Conservation (phyloP, 1,140 invertebrate species). For the Zaprionus gabonicus region DNA sequence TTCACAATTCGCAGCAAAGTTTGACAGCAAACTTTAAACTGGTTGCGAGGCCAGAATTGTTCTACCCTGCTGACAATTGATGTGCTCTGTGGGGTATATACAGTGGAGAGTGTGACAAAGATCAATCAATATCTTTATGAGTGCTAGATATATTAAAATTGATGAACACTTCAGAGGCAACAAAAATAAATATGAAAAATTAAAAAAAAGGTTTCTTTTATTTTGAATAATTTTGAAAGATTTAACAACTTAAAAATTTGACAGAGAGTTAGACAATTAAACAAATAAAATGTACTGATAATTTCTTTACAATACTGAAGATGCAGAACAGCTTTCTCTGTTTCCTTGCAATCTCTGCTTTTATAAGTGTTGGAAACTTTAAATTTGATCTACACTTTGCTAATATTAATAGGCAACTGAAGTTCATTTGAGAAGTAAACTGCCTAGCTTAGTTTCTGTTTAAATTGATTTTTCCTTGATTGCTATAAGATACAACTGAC, state of each 20-base stretch:
- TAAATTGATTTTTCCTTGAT: neutral
- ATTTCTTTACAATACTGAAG: neutral
- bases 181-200: neutral
- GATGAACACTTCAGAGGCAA: neutral
- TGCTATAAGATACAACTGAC: neutral
- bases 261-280: neutral
- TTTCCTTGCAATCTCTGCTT: neutral
- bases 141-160: neutral
- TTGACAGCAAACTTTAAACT: slow-evolving; percentile 50
- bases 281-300: neutral
- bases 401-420: neutral
- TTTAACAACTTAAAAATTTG: neutral
- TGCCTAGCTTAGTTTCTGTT: neutral
- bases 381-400: neutral
- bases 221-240: no score
- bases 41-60: slow-evolving; percentile 29
- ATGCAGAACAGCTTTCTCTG: neutral
- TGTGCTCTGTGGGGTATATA: neutral
- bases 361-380: rapidly evolving
- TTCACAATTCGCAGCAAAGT: slow-evolving; percentile 48
- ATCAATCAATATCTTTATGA: no score
- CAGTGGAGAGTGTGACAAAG: no score
- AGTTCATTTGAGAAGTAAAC: rapidly evolving
- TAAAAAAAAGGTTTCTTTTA: no score
- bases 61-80: neutral